Percentiles rank a stretch among this genome's conserved stretches.
These are phyloP conservation scores for Osmoderma eremita DNA, from an alignment of 2,888 invertebrate species.

Conservation along the genomic window DNA sequence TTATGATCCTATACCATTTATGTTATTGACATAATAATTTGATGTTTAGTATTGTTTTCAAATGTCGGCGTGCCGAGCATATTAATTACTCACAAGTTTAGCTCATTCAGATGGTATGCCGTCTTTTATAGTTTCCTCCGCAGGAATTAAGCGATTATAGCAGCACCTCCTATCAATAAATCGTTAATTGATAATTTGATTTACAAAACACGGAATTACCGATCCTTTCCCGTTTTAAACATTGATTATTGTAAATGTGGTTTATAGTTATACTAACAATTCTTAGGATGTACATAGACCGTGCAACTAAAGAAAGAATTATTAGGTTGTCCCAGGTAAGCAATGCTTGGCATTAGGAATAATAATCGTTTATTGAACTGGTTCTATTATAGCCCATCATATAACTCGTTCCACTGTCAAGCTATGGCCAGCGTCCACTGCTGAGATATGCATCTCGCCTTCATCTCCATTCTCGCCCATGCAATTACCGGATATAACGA, in stretches of 20 bases:
- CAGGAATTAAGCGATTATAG: conserved; percentile 16
- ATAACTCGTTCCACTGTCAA: conserved; percentile 53
- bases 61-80: neutral
- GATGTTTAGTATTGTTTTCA: conserved; percentile 9
- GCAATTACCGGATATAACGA: conserved; percentile 55
- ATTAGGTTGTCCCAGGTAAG: conserved; percentile 50
- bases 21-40: neutral
- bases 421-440: conserved; percentile 44
- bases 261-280: neutral
- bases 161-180: conserved; percentile 14
- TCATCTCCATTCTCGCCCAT: conserved; percentile 44
- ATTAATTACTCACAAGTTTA: neutral
- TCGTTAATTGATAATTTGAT: conserved; percentile 29
- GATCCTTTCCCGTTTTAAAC: neutral
- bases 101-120: conserved; percentile 18
- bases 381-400: conserved; percentile 55
- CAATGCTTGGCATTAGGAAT: conserved; percentile 46
- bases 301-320: conserved; percentile 31
- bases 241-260: neutral
- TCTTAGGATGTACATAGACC: neutral
- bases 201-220: conserved; percentile 25
- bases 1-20: neutral
- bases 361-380: conserved; percentile 53
- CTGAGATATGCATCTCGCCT: conserved; percentile 54
- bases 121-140: conserved; percentile 5